Evolutionary conservation across 2,888 invertebrate genomes (phyloP).

Genomic region (Trachelus troglodyta): DNA sequence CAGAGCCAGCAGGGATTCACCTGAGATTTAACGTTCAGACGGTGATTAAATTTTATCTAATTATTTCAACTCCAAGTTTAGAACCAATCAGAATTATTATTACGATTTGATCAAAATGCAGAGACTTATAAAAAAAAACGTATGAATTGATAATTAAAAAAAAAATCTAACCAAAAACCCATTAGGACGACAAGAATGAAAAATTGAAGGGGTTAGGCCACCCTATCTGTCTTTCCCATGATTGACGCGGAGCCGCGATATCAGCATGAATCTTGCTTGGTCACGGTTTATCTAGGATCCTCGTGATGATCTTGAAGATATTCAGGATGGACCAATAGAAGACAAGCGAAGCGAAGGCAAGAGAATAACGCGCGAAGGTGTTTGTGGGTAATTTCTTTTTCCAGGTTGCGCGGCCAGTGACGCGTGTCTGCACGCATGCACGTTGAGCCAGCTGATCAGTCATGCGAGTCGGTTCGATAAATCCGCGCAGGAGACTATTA

Average conservation of each 20-base stretch:
- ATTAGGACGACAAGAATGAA: not conserved
- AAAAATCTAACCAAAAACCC: too few species aligned
- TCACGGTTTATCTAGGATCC: not conserved
- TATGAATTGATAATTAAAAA: not conserved
- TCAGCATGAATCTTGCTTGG: not conserved
- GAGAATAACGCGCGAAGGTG: not conserved
- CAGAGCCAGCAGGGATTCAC: not conserved
- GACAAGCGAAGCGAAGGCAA: not conserved
- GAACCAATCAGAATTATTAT: not conserved
- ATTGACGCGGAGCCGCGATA: not conserved
- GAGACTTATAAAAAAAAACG: not conserved
- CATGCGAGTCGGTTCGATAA: not conserved
- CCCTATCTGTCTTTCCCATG: not conserved
- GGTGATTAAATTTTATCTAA: not conserved
- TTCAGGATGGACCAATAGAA: not conserved
- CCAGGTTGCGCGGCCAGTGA: not conserved
- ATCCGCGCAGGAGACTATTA: not conserved
- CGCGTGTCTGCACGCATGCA: not conserved
- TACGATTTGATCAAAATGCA: not conserved
- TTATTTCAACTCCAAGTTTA: not conserved
- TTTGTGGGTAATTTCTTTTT: not conserved
- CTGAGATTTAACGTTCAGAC: not conserved
- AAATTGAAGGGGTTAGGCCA: not conserved
- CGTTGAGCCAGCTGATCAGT: not conserved
- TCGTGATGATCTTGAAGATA: not conserved